Base-by-base conservation (phyloP, 2,797 vertebrate genomes). In the Darevskia mixta region DNA sequence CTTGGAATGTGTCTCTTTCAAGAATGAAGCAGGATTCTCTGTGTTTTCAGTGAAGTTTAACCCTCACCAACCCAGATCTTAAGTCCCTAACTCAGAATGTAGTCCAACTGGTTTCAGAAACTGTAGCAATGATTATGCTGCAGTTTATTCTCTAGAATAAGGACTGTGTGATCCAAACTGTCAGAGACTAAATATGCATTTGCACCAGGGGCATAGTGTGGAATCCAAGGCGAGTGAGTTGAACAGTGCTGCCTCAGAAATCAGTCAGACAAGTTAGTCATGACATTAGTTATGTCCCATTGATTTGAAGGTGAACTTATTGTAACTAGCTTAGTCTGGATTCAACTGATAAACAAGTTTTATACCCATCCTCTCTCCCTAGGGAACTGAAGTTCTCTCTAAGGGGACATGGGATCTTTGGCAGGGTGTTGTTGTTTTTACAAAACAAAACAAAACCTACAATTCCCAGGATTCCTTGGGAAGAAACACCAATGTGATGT, bases 11-110 rank as follows among this genome's bases (percentile, higher is more conserved):
- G 27, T 32, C 1, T 79, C 5, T 71, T 8, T 55, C 45, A 45
- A 25, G 8, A 38, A 27, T 45, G 75, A 80, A 41, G 15, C 29
- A 76, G 73, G 17, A 84, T 75, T 55, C 29, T 90, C 49, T 85
- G 41, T n/a, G 10, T 0, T 82, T n/a, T 41, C 73, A 78, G 58
- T 87, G 0, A 0, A n/a, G 32, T 79, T 61, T 35, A 64, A 64
- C 20, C 61, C 58, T 61, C 61, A 23, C 20, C 61, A 81, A 9
- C 84, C 43, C 73, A 84, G 2, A 6, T 78, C 66, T 20, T 76
- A 66, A 45, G 23, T 4, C 1, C 6, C 18, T 76, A 64, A 32
- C 9, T 77, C 77, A 78, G 67, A 49, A 67, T 25, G 8, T 25
- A 55, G 27, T 58, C 43, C 25, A 67, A 3, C 43, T 66, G 6